Conservation (phyloP, 2,888 invertebrate genomes). For the Pterobdella sp. region DNA sequence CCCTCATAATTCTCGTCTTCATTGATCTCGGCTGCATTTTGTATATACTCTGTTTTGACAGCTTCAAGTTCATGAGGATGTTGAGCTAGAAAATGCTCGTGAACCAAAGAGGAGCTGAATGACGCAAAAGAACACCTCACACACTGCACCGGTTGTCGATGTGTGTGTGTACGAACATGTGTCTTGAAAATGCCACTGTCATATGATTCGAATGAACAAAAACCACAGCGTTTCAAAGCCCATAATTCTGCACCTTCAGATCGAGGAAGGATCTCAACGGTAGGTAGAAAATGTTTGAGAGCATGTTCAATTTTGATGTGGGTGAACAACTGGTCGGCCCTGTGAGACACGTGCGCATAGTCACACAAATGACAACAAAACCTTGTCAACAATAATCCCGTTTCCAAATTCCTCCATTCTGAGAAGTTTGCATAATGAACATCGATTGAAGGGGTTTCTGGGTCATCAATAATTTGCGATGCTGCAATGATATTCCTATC, state of each 20-base stretch:
- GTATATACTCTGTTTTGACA: neutral
- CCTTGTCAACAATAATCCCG: neutral
- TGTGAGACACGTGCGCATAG: neutral
- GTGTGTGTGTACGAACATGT: conserved; percentile 26
- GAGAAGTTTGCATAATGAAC: neutral
- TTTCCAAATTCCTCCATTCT: neutral
- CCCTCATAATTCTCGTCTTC: neutral
- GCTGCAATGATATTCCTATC: too few relatives aligned
- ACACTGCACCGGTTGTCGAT: conserved; percentile 20
- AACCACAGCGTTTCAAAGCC: conserved; percentile 30
- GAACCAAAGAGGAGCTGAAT: conserved; percentile 18
- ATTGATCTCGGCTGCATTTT: neutral
- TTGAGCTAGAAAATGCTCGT: neutral
- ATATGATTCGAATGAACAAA: conserved; percentile 32
- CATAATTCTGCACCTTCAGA: conserved; percentile 19
- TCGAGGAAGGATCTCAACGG: conserved; percentile 22
- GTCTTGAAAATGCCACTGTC: conserved; percentile 19
- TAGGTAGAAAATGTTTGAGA: conserved; percentile 3
- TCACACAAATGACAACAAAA: conserved; percentile 30
- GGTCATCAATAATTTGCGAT: too few relatives aligned
- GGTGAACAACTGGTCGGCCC: neutral
- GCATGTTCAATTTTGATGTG: conserved; percentile 28
- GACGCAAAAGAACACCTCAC: conserved; percentile 21
- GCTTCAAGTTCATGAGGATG: neutral
- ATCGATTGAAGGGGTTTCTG: neutral